phyloP scores from a whole-genome alignment of 2,797 vertebrate genomes.

The Sebastes taczanowskii region DNA sequence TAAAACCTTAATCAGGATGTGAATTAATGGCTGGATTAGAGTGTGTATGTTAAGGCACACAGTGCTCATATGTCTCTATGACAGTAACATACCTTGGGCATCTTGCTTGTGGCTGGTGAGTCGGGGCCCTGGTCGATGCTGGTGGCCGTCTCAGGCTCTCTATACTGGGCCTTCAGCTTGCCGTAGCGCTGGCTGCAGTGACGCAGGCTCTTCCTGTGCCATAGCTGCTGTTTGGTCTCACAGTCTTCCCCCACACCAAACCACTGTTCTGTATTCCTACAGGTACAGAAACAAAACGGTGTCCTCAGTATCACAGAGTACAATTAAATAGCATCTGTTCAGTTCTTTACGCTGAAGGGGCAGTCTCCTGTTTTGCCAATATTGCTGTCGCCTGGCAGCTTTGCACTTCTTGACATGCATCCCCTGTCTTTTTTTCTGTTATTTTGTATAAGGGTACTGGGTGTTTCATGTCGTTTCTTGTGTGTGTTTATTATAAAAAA shows the following conservation, averaged over 20 bases:
- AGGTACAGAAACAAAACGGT: background rate
- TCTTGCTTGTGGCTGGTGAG: slow-evolving; percentile 86
- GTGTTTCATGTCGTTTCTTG: too few species aligned
- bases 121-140: slow-evolving; percentile 89
- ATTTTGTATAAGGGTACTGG: too few species aligned
- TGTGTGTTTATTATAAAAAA: too few species aligned
- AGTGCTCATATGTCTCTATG: background rate
- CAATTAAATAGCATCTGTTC: background rate
- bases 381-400: too few species aligned
- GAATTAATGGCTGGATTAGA: background rate
- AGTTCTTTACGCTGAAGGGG: background rate
- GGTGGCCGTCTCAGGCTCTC: slow-evolving; percentile 86
- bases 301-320: background rate
- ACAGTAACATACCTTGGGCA: slow-evolving; percentile 88
- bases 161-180: slow-evolving; percentile 92
- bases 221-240: slow-evolving; percentile 90
- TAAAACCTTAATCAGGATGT: background rate
- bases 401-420: too few species aligned
- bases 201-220: slow-evolving; percentile 95
- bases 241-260: slow-evolving; percentile 92
- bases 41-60: background rate
- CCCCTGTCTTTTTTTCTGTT: too few species aligned
- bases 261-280: slow-evolving; percentile 92
- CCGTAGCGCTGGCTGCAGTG: slow-evolving; percentile 98
- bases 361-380: too few species aligned